phyloP scores from a whole-genome alignment of 1,140 invertebrate species.

The Doryteuthis pealeii region DNA sequence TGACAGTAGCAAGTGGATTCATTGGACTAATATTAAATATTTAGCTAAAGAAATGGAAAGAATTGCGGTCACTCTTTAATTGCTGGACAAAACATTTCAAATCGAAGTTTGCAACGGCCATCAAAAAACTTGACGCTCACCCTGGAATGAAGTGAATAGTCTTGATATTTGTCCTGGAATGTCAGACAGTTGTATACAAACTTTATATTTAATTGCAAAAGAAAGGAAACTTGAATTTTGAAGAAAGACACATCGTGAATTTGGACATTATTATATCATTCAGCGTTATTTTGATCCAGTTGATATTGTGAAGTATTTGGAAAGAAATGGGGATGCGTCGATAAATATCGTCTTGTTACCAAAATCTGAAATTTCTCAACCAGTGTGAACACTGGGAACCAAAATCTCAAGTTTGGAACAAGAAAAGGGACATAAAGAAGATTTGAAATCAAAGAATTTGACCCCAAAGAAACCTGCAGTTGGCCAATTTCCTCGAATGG shows the following conservation, averaged over 20 bases:
- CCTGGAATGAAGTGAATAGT: neutral
- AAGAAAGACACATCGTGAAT: neutral
- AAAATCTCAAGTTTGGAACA: too few relatives aligned
- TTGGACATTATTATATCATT: neutral
- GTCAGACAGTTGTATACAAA: neutral
- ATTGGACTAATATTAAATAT: too few relatives aligned
- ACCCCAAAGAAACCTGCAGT: too few relatives aligned
- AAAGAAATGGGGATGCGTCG: neutral
- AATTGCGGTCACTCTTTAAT: too few relatives aligned
- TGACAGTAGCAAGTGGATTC: too few relatives aligned
- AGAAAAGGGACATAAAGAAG: too few relatives aligned
- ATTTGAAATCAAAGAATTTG: too few relatives aligned
- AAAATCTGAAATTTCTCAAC: neutral
- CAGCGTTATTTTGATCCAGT: neutral
- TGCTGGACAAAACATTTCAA: too few relatives aligned
- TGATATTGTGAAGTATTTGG: neutral
- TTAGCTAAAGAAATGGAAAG: too few relatives aligned
- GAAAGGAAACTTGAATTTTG: neutral
- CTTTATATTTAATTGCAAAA: neutral
- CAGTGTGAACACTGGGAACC: too few relatives aligned
- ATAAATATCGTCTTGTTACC: neutral
- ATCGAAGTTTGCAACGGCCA: neutral
- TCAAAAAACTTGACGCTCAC: neutral
- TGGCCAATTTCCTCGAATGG: too few relatives aligned
- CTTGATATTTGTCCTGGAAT: neutral